phyloP scores from a whole-genome alignment of 64 coral and sea anemone species.

The Cladopsammia gracilis region DNA sequence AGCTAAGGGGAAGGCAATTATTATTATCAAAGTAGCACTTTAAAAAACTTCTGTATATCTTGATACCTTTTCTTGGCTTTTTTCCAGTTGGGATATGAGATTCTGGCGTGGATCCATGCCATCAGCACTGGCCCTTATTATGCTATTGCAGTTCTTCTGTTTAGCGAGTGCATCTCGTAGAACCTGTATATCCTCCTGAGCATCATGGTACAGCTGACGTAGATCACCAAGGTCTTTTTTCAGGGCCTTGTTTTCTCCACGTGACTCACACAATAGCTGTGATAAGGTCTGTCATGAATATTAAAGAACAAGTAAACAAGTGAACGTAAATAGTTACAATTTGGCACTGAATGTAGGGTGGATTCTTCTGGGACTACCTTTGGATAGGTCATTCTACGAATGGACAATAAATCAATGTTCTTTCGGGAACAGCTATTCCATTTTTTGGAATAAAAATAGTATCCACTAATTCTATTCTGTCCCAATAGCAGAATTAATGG shows the following conservation, averaged over 20 bases:
- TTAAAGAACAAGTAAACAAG: background rate
- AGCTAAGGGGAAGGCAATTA: too few species aligned
- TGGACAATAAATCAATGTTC: too few species aligned
- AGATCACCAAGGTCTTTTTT: constrained; percentile 85
- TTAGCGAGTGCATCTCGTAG: constrained; percentile 79
- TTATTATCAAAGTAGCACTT: too few species aligned
- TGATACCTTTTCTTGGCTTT: constrained; percentile 86
- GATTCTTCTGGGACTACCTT: too few species aligned
- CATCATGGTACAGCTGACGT: constrained; percentile 85
- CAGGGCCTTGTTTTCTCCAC: constrained; percentile 90
- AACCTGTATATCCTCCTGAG: constrained; percentile 94
- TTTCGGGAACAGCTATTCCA: too few species aligned
- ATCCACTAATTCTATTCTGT: too few species aligned
- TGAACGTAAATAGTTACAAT: too few species aligned
- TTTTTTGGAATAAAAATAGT: background rate
- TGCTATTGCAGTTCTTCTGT: constrained; percentile 46
- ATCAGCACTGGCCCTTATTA: constrained; percentile 31
- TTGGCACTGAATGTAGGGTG: too few species aligned
- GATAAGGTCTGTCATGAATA: constrained; percentile 74
- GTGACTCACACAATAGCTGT: constrained; percentile 86
- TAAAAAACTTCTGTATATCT: background rate
- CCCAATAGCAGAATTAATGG: too few species aligned
- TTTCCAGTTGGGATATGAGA: constrained; percentile 82
- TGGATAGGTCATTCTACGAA: too few species aligned
- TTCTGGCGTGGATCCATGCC: constrained; percentile 83